Evolutionary conservation across 2,797 vertebrate genomes (phyloP).

Genomic region (Trachurus trachurus): DNA sequence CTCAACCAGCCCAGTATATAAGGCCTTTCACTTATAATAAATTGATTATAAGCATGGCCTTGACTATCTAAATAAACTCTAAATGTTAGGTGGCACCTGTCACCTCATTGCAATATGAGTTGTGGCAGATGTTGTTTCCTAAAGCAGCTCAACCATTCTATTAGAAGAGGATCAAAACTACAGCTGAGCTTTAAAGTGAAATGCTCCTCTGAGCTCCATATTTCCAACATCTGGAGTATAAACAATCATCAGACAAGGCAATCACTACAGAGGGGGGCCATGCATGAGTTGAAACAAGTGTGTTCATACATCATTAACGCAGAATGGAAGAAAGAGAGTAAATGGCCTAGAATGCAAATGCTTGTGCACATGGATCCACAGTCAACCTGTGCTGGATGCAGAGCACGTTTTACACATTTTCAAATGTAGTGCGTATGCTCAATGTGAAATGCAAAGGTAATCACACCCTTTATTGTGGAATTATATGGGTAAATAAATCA

Average conservation of each 20-base stretch:
- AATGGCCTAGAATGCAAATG: conserved; percentile 32
- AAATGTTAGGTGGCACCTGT: conserved; percentile 60
- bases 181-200: conserved; percentile 62
- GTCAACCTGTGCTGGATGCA: background rate
- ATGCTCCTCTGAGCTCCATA: conserved; percentile 63
- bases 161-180: conserved; percentile 52
- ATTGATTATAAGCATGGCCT: conserved; percentile 52
- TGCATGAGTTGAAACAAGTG: conserved; percentile 33
- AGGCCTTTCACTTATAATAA: conserved; percentile 55
- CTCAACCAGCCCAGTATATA: conserved; percentile 23
- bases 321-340: conserved; percentile 10
- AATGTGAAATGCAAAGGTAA: conserved; percentile 6
- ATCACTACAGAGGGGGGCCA: conserved; percentile 38
- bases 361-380: background rate
- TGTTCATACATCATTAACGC: conserved; percentile 49
- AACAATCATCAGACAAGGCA: conserved; percentile 41
- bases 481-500: background rate
- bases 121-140: conserved; percentile 69
- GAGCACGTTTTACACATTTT: conserved; percentile 7
- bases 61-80: conserved; percentile 46
- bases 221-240: conserved; percentile 67
- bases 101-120: conserved; percentile 48
- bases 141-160: conserved; percentile 53
- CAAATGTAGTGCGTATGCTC: conserved; percentile 3
- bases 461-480: background rate